phyloP scores from a whole-genome alignment of 2,113 vertebrate species.

The Stercorarius parasiticus region DNA sequence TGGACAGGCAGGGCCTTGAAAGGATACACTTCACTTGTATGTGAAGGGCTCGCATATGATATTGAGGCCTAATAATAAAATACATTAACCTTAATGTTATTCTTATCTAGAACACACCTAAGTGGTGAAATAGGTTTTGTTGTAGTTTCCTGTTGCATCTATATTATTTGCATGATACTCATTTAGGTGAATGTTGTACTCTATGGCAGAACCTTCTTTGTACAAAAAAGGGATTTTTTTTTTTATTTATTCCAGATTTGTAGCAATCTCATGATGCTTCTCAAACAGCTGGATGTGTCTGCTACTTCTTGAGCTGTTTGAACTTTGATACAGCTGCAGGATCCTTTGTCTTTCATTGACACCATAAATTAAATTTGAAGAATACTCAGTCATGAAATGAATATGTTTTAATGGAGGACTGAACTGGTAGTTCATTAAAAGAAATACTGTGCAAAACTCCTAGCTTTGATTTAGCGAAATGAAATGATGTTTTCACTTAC shows the following conservation, averaged over 20 bases:
- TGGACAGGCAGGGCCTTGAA: neutral
- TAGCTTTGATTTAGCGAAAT: neutral
- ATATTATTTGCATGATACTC: neutral
- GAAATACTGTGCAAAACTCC: neutral
- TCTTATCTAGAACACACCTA: neutral
- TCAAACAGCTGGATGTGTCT: neutral
- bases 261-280: neutral
- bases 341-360: neutral
- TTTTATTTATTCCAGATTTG: neutral
- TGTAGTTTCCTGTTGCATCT: neutral
- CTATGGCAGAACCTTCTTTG: neutral
- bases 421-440: neutral
- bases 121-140: neutral
- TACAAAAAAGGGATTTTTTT: neutral
- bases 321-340: slow-evolving; percentile 1
- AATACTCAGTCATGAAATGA: neutral
- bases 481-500: neutral
- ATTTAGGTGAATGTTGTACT: neutral
- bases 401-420: neutral
- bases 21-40: neutral
- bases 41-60: neutral
- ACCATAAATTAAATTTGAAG: neutral
- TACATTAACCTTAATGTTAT: neutral
- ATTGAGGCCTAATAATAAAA: neutral
- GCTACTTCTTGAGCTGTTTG: neutral